A percentile compares a stretch with the other conserved stretches of the same genome.
phyloP scores from a whole-genome alignment of 2,113 vertebrate species.

The Lasiurus borealis region DNA sequence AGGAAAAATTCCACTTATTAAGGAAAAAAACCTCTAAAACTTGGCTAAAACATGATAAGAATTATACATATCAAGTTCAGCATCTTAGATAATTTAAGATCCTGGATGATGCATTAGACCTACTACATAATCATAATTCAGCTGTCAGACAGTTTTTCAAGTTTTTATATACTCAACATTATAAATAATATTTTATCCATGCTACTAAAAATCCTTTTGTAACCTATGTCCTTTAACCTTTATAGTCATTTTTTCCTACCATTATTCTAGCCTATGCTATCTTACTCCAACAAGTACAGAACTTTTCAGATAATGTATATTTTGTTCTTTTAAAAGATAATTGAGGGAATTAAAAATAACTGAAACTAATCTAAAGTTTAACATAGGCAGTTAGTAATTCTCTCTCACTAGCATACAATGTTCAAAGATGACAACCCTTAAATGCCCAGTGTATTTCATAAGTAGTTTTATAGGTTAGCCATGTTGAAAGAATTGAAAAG shows the following conservation, averaged over 20 bases:
- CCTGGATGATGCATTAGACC: not conserved
- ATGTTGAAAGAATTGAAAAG: not conserved
- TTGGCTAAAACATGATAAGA: not conserved
- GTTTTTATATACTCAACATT: not conserved
- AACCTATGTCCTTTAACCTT: not conserved
- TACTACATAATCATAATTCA: not conserved
- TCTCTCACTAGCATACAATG: not conserved
- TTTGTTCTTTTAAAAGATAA: not conserved
- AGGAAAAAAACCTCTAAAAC: not conserved
- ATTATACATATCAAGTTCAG: not conserved
- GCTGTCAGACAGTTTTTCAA: not conserved
- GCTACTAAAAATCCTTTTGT: not conserved
- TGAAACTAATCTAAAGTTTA: not conserved
- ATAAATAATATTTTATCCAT: not conserved
- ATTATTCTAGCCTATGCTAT: not conserved
- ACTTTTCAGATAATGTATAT: not conserved
- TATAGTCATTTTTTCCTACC: not conserved
- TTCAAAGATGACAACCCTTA: not conserved
- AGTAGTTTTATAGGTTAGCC: not conserved
- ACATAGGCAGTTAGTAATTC: not conserved
- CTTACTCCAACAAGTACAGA: not conserved
- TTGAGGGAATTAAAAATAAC: not conserved
- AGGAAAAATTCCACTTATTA: not conserved
- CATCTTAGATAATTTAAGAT: not conserved
- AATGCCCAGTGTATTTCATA: not conserved